Conservation (phyloP, 30 jellyfish, hydroid and myxozoan species). For the Rhopilema esculentum region DNA sequence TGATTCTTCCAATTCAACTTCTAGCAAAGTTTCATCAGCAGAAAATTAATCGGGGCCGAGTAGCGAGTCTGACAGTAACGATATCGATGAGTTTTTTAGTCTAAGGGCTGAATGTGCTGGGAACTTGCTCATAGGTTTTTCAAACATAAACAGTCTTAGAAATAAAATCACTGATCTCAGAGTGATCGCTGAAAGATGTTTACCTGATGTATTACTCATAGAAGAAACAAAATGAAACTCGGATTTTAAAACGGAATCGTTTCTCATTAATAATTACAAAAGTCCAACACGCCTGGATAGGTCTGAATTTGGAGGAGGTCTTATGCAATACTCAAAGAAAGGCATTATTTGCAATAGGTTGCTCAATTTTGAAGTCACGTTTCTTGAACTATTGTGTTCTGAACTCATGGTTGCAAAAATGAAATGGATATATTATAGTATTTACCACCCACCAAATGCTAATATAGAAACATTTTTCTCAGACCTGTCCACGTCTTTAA, state of each 20-base stretch:
- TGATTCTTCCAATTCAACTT: too few species aligned
- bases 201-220: background rate
- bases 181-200: too few species aligned
- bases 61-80: slow-evolving; percentile 14
- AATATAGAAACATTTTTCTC: too few species aligned
- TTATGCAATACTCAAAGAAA: too few species aligned
- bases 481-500: slow-evolving; percentile 17
- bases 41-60: background rate
- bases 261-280: slow-evolving; percentile 5
- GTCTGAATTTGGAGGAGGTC: too few species aligned
- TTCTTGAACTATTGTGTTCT: slow-evolving; percentile 27
- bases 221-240: slow-evolving; percentile 17
- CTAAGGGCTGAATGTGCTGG: too few species aligned
- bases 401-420: slow-evolving; percentile 21
- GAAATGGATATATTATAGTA: slow-evolving; percentile 32
- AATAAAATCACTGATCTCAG: too few species aligned
- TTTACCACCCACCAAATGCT: slow-evolving; percentile 36
- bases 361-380: slow-evolving; percentile 11
- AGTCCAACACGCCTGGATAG: too few species aligned
- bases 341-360: slow-evolving; percentile 34
- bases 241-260: slow-evolving; percentile 29
- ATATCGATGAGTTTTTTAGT: background rate
- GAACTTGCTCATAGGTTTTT: too few species aligned
- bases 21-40: slow-evolving; percentile 5
- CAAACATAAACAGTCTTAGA: too few species aligned